Percentiles rank a stretch among this genome's conserved stretches.
These are phyloP conservation scores for Spatula versicolor DNA, from an alignment of 2,797 vertebrate species.

Conservation along the genomic window DNA sequence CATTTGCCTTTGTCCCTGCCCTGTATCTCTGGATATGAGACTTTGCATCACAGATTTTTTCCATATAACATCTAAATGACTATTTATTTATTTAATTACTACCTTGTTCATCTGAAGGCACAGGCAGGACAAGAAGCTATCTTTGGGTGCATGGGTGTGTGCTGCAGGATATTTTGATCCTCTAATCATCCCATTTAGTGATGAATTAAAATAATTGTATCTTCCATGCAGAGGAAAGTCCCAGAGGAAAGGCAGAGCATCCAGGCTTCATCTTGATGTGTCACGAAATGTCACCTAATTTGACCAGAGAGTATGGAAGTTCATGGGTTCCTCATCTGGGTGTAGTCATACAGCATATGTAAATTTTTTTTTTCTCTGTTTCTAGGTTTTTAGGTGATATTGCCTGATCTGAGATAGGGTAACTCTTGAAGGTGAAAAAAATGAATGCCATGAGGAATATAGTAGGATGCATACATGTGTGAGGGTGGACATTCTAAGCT, in stretches of 20 bases:
- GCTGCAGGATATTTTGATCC: background rate
- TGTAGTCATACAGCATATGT: background rate
- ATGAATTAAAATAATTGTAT: background rate
- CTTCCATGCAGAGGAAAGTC: background rate
- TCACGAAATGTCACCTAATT: background rate
- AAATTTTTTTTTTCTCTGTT: background rate
- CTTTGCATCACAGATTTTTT: background rate
- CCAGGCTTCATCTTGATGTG: too few species aligned
- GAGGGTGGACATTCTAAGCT: background rate
- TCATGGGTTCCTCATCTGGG: background rate
- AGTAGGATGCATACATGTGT: accelerated
- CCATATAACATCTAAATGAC: background rate
- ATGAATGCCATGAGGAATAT: background rate
- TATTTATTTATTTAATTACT: background rate
- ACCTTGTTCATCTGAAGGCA: background rate
- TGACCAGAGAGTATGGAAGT: background rate
- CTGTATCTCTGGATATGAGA: too few species aligned
- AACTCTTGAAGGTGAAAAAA: background rate
- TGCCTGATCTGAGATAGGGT: background rate
- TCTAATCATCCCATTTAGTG: background rate
- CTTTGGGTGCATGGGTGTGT: background rate
- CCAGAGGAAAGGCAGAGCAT: background rate
- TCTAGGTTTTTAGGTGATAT: background rate
- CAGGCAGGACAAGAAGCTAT: background rate
- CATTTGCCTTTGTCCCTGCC: background rate